These are phyloP conservation scores for Glyphotaelius pellucidus DNA, from an alignment of 2,888 invertebrate genomes.

Conservation along the genomic window DNA sequence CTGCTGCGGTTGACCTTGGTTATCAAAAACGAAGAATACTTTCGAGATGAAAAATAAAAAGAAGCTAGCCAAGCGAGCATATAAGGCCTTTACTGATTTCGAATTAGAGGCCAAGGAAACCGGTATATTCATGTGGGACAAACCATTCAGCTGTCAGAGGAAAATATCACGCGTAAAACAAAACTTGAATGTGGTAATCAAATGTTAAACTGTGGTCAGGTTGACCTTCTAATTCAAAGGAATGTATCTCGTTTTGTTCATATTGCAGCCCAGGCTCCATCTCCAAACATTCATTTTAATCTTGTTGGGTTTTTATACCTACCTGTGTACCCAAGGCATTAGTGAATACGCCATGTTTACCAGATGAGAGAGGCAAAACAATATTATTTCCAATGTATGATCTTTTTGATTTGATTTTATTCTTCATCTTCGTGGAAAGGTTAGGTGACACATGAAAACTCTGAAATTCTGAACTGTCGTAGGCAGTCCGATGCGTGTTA, in stretches of 20 bases:
- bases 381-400: neutral
- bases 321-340: neutral
- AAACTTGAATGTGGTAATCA: slow-evolving; percentile 12
- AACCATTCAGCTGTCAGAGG: neutral
- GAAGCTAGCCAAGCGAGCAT: neutral
- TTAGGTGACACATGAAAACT: neutral
- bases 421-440: neutral
- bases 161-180: neutral
- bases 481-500: neutral
- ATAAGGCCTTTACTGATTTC: neutral
- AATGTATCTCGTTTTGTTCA: neutral
- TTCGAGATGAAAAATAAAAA: neutral
- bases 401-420: neutral
- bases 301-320: neutral
- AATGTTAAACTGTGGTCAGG: neutral
- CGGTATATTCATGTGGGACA: neutral
- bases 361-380: neutral
- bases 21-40: neutral
- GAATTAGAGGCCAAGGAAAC: slow-evolving; percentile 13
- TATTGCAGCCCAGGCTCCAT: neutral
- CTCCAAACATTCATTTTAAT: neutral
- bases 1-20: neutral
- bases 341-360: neutral
- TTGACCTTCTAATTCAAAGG: neutral
- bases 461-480: no score